Percentiles rank a stretch among this genome's conserved stretches.
These are phyloP conservation scores for Drosophila funebris DNA, from an alignment of 1,140 invertebrate species.

Conservation along the genomic window DNA sequence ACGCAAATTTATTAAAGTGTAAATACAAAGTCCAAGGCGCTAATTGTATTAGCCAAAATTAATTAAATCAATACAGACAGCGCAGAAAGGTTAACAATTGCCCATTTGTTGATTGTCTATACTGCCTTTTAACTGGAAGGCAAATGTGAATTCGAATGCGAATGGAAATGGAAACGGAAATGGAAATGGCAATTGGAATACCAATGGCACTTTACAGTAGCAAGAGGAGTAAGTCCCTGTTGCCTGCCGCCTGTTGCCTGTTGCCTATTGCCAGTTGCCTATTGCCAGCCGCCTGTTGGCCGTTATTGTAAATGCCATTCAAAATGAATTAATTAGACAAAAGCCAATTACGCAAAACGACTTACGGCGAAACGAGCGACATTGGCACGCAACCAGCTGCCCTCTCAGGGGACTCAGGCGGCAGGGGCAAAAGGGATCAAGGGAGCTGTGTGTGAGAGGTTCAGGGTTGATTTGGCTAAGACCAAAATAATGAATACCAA, in stretches of 20 bases:
- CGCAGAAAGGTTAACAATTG: conserved; percentile 22
- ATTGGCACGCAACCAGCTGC: conserved; percentile 57
- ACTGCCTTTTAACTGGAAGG: conserved; percentile 44
- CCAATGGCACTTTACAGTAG: conserved; percentile 21
- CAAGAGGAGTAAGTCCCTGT: background rate
- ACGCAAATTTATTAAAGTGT: conserved; percentile 50
- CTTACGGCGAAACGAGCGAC: conserved; percentile 57
- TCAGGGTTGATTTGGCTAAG: conserved; percentile 4
- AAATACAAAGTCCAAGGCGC: conserved; percentile 40
- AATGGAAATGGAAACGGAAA: background rate
- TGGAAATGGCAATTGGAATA: conserved; percentile 21
- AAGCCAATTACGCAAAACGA: conserved; percentile 79
- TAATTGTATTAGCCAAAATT: conserved; percentile 74
- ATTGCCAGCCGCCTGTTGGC: conserved; percentile 30
- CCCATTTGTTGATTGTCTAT: conserved; percentile 48
- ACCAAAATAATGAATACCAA: conserved; percentile 51
- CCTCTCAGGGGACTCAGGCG: conserved; percentile 41
- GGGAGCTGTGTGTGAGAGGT: background rate
- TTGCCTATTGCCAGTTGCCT: conserved; percentile 9
- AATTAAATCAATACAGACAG: conserved; percentile 66
- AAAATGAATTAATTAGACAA: conserved; percentile 78
- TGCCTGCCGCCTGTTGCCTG: conserved; percentile 20
- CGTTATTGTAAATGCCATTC: conserved; percentile 32
- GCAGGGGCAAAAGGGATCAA: background rate
- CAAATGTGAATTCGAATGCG: conserved; percentile 4